A percentile compares a stretch with the other conserved stretches of the same genome.
Evolutionary conservation across 2,797 vertebrate species (phyloP).

Genomic region (Muraenolepis orangiensis): DNA sequence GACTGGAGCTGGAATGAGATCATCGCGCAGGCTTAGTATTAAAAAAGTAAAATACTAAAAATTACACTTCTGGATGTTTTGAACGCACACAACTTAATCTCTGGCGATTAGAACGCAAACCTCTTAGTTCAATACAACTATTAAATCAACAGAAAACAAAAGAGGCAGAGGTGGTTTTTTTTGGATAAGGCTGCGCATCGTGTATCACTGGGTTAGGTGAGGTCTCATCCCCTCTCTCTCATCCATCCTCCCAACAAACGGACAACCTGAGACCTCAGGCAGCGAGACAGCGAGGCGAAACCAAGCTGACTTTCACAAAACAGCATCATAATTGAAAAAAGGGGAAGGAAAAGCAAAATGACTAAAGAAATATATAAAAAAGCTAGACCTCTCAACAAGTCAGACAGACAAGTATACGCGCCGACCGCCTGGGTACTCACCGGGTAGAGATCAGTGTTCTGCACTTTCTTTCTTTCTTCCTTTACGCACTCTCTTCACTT

Average conservation of each 20-base stretch:
- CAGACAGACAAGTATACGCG: conserved; percentile 49
- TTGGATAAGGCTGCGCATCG: conserved; percentile 36
- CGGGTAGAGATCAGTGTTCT: conserved; percentile 52
- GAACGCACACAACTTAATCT: neutral
- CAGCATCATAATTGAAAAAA: conserved; percentile 34
- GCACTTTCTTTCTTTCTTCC: conserved; percentile 62
- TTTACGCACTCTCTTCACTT: conserved; percentile 31
- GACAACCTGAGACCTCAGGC: conserved; percentile 59
- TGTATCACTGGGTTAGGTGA: conserved; percentile 19
- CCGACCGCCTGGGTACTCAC: conserved; percentile 70
- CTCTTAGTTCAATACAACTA: neutral
- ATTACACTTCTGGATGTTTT: neutral
- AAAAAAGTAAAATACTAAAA: neutral
- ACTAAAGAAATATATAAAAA: too few species aligned
- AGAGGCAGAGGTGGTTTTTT: conserved; percentile 26
- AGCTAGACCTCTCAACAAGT: conserved; percentile 43
- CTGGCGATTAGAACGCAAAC: neutral
- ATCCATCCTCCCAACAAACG: conserved; percentile 43
- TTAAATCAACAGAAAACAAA: neutral
- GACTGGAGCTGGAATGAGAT: conserved; percentile 14
- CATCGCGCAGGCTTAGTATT: neutral
- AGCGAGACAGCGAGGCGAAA: too few species aligned
- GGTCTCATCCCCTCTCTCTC: conserved; percentile 4
- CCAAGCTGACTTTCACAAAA: conserved; percentile 32
- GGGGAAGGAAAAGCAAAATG: conserved; percentile 33